phyloP scores from a whole-genome alignment of 2,113 vertebrate species.

The Eclectus roratus region DNA sequence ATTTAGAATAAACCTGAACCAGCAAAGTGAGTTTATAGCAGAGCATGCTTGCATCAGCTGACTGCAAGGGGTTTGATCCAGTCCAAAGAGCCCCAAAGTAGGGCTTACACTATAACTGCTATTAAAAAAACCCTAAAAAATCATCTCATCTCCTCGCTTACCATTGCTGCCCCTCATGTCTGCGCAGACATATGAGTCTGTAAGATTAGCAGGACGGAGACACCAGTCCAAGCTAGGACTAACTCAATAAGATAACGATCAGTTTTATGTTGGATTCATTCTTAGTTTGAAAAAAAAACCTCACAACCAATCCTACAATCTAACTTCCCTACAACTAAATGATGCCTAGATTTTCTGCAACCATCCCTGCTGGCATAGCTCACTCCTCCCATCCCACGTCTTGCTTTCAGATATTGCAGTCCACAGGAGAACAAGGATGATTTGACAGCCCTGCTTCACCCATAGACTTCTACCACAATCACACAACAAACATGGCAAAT shows the following conservation, averaged over 20 bases:
- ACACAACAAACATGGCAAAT: not conserved
- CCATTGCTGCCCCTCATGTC: not conserved
- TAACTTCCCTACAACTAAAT: not conserved
- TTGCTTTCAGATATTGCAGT: not conserved
- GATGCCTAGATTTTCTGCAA: not conserved
- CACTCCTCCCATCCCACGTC: not conserved
- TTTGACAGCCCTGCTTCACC: not conserved
- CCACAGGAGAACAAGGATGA: not conserved
- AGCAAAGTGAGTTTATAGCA: not conserved
- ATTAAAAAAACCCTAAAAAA: not conserved
- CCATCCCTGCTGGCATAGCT: not conserved
- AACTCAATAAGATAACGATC: not conserved
- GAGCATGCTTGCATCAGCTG: not conserved
- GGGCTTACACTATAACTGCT: not conserved
- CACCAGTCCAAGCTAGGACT: not conserved
- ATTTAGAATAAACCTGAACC: not conserved
- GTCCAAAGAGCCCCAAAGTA: not conserved
- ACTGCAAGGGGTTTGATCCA: not conserved
- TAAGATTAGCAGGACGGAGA: not conserved
- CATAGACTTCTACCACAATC: not conserved
- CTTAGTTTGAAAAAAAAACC: not conserved
- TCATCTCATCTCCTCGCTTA: not conserved
- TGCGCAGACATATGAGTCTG: fast-evolving
- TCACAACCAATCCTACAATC: not conserved
- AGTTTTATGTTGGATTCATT: not conserved